phyloP scores from a whole-genome alignment of 2,888 invertebrate genomes.

The Hyalella azteca region DNA sequence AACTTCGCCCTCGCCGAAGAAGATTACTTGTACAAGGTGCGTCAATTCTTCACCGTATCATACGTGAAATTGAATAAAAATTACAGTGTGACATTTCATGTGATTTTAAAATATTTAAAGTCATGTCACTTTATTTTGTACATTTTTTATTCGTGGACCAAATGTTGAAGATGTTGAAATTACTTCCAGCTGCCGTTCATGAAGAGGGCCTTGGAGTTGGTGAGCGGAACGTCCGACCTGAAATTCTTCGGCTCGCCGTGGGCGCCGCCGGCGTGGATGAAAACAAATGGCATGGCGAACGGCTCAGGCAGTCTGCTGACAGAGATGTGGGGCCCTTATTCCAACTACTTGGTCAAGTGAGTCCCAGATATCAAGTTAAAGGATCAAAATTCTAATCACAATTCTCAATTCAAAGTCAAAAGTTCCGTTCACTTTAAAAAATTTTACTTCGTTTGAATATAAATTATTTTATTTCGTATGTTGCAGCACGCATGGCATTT shows the following conservation, averaged over 20 bases:
- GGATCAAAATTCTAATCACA: no score
- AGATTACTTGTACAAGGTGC: conserved; percentile 72
- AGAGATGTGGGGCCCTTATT: conserved; percentile 77
- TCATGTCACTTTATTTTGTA: background rate
- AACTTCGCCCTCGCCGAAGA: conserved; percentile 73
- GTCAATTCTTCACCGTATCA: background rate
- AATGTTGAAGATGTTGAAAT: background rate
- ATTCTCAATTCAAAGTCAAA: no score
- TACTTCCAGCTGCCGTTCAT: conserved; percentile 30
- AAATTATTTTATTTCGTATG: no score
- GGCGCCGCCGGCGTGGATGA: conserved; percentile 69
- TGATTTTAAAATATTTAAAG: background rate
- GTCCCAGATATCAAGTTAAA: conserved; percentile 58
- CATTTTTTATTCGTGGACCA: background rate
- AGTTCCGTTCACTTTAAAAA: no score
- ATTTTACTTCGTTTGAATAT: no score
- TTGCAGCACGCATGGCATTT: background rate
- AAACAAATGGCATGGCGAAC: conserved; percentile 65
- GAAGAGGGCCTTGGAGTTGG: conserved; percentile 50
- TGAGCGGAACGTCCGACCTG: conserved; percentile 61
- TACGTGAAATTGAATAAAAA: background rate
- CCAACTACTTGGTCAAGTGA: conserved; percentile 78
- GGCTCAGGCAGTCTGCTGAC: conserved; percentile 65
- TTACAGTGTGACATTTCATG: no score
- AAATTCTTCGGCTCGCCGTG: conserved; percentile 67